phyloP scores from a whole-genome alignment of 2,888 invertebrate genomes.

The Pachycephus smyrnensis region DNA sequence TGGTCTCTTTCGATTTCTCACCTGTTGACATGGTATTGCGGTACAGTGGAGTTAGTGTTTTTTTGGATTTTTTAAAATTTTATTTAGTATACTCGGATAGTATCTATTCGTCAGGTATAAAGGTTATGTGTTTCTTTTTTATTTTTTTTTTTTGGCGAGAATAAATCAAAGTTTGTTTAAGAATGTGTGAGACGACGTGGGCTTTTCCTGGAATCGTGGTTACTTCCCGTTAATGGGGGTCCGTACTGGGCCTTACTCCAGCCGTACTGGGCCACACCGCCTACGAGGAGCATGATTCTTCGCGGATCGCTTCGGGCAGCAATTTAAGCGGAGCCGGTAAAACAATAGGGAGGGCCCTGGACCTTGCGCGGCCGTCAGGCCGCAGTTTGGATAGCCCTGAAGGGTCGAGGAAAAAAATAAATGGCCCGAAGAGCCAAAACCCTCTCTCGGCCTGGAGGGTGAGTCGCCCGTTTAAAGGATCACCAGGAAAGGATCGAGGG shows the following conservation, averaged over 20 bases:
- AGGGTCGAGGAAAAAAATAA: constrained; percentile 53
- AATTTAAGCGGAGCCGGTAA: constrained; percentile 51
- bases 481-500: constrained; percentile 6
- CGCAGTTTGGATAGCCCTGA: constrained; percentile 55
- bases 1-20: neutral
- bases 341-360: constrained; percentile 48
- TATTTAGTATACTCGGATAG: neutral
- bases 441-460: constrained; percentile 25
- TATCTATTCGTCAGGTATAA: neutral
- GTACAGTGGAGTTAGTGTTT: neutral
- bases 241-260: neutral
- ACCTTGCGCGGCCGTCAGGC: constrained; percentile 39
- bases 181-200: neutral
- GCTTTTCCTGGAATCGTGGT: neutral
- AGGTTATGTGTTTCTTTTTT: neutral
- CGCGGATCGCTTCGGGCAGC: constrained; percentile 45
- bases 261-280: constrained; percentile 25
- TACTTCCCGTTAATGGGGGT: neutral
- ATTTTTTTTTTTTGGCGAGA: neutral
- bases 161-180: neutral
- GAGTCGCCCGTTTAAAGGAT: constrained; percentile 7
- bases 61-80: neutral
- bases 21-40: neutral
- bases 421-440: constrained; percentile 52
- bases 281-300: constrained; percentile 40